phyloP scores from a whole-genome alignment of 1,140 invertebrate species.

The Ooceraea biroi region DNA sequence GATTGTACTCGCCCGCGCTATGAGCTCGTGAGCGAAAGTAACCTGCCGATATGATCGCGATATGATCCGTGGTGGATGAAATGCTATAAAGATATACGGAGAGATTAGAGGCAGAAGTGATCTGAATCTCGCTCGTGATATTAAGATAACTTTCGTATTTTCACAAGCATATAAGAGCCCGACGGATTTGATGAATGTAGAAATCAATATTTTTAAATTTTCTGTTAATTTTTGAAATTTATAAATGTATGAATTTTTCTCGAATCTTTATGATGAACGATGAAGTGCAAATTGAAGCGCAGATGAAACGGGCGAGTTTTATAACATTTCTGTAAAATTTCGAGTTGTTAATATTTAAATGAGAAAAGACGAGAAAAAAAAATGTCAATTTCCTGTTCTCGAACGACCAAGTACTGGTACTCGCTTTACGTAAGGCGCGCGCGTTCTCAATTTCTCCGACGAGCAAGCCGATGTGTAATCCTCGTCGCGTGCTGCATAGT shows the following conservation, averaged over 20 bases:
- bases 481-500: conserved; percentile 15
- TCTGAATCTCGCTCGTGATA: too few species aligned
- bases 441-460: conserved; percentile 52
- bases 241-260: neutral
- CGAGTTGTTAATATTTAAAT: neutral
- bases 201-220: too few species aligned
- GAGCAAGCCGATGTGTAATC: neutral
- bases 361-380: neutral
- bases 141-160: too few species aligned
- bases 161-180: too few species aligned
- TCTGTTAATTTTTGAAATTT: neutral
- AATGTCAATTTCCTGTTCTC: neutral
- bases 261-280: neutral
- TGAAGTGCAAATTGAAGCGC: neutral
- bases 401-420: neutral
- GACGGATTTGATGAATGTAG: too few species aligned
- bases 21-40: too few species aligned
- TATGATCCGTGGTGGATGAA: too few species aligned
- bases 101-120: too few species aligned
- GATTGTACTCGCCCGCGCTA: too few species aligned
- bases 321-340: neutral
- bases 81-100: too few species aligned
- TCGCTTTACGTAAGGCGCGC: conserved; percentile 35
- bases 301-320: neutral
- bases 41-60: too few species aligned